Base-by-base conservation (phyloP, 2,797 vertebrate genomes). In the Simalia tracyae region DNA sequence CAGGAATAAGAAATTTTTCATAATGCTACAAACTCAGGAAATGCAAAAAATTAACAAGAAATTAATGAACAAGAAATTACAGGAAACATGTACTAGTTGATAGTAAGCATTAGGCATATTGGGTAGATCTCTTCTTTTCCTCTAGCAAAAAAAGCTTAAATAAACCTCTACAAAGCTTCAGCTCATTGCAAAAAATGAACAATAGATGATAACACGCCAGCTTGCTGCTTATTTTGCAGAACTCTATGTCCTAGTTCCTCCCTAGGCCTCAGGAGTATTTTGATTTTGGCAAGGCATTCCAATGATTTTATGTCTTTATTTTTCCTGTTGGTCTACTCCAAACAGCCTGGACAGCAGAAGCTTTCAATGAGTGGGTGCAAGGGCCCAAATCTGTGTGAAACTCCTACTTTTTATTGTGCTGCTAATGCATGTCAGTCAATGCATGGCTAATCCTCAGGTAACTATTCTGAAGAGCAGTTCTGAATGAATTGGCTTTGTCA, bases 181-280 rank as follows among this genome's bases (percentile, higher is more conserved):
- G 5, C 22, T 26, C 50, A 84, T 12, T 42, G 17, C 26, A 60
- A 54, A 61, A 14, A 28, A 12, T 36, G 84, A 88, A 86, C 87
- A 92, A 89, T 42, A 89, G 91, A 68, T 46, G 36, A 28, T 89
- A 89, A 50, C 50, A 89, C 31, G 88, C 91, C 81, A 86, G 72
- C 31, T 72, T 36, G 36, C 88, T 92, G 42, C 63, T 86, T 81
- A 56, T 86, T 50, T 86, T 66, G 54, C 50, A 86, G 81, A 86
- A 76, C 88, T 50, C 19, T 72, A 14, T 86, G 91, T 92, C 22
- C 88, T 89, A 8, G 63, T 86, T 89, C 64, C 54, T 92, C 42
- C 56, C 26, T 26, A 36, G 42, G 56, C 68, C 50, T 76, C 64
- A 72, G 84, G 26, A 89, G 81, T 76, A 17, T 61, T 89, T 60